Evolutionary conservation across 2,797 vertebrate genomes (phyloP), one percentile per base, ranked within the genome.

Genomic region (Microhierax caerulescens): DNA sequence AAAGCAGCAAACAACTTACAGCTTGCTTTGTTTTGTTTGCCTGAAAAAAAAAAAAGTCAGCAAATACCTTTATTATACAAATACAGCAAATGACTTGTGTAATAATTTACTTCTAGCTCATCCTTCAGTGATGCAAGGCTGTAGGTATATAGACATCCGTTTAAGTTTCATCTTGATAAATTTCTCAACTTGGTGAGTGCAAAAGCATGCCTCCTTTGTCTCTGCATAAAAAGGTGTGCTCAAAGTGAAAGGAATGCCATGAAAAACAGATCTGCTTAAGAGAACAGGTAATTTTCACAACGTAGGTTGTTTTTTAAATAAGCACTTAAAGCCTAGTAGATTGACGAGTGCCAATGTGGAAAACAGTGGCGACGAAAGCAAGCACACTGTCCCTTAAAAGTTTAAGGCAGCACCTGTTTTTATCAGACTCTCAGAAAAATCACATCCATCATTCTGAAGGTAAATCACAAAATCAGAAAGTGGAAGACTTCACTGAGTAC

Each of bases 1-100:
- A 79, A 95, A 90, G 85, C 86, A 96, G 37, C 68, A 80, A 93
- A 86, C 56, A 80, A 84, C 72, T 57, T 68, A 32, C 23, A 77
- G 60, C 59, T 73, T 76, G 47, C 51, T 96, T 91, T 68, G 23
- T 18, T 64, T 85, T 80, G 41, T 54, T 85, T 61, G 43, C 15
- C 11, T 10, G 39, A 10, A 19, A 47, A 67, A 43, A 65, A 69
- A 60, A n/a, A 53, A 39, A 48, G 20, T 30, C 24, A 43, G 10
- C 68, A 50, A 78, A 73, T 59, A 54, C 28, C n/a, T 48, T 74
- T 74, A 54, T 90, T 32, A 81, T 12, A 53, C 20, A 48, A 78
- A 45, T 75, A 74, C 30, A 79, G 84, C 27, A 56, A 78, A 69
- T 56, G 24, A 32, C 39, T 74, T 63, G 27, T 47, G 68, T 77